Base-by-base conservation (phyloP, 2,113 vertebrate genomes). In the Rhipidura dahli region DNA sequence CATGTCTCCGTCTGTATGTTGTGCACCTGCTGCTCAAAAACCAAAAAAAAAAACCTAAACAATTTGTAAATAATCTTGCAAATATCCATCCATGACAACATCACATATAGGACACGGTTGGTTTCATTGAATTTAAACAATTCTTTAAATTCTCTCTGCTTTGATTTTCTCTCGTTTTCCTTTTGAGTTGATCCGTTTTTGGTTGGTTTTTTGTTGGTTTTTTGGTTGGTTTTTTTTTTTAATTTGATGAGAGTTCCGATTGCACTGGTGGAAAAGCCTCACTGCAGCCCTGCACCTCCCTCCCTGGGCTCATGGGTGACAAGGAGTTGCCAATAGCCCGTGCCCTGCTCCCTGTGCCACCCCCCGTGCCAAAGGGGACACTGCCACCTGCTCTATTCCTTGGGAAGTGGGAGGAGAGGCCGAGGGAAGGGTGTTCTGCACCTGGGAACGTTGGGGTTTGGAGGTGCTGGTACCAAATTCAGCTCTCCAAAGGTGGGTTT, bases 31-130 rank as follows among this genome's bases (percentile, higher is more conserved):
- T 90, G 97, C 97, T 97, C 97, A 97, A 97, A 97, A 97, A 85
- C 97, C 97, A 97, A 97, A 97, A 97, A 85, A 44, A 89, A 78
- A 50, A 45, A 27, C 15, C 44, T 49, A 81, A 77, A 87, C 39
- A 65, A 88, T 95, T 79, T 98, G 94, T 98, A 97, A 98, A 97
- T 98, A 97, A 97, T 16, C 85, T 97, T 82, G 97, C 98, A 66
- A 98, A 97, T 96, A 82, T 79, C 95, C 98, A 98, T 97, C 98
- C 98, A 98, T 98, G 98, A 98, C 90, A 98, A 98, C 98, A 98
- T 98, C 98, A 97, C 97, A 97, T 97, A 95, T 97, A 98, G 98
- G 98, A 98, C 96, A 98, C 97, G 98, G 98, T 98, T 98, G 98
- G 98, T 98, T 98, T 92, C 96, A 95, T 91, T 97, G 96, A 97